These are phyloP conservation scores for Synanthedon tipuliformis DNA, from an alignment of 2,888 invertebrate species.

Conservation along the genomic window DNA sequence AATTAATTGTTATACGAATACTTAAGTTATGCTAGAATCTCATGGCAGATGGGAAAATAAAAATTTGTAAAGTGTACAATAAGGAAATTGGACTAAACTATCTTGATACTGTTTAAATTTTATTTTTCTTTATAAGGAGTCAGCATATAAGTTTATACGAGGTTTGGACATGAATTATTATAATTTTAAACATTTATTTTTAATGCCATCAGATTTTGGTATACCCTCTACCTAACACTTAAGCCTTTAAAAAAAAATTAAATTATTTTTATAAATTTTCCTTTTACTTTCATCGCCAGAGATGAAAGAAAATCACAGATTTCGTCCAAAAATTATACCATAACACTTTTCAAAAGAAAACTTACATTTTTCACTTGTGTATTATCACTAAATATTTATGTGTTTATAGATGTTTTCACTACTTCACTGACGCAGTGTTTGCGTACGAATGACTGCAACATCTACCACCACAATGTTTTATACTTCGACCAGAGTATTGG, in stretches of 20 bases:
- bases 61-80: too few relatives aligned
- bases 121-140: too few relatives aligned
- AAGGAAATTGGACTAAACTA: too few relatives aligned
- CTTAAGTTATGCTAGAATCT: not conserved
- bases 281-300: too few relatives aligned
- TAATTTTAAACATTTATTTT: not conserved
- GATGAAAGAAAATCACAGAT: too few relatives aligned
- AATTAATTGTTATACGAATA: not conserved
- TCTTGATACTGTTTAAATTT: too few relatives aligned
- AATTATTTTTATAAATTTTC: too few relatives aligned
- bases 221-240: too few relatives aligned
- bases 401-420: conserved; percentile 27
- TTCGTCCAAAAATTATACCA: not conserved
- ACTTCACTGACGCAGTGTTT: conserved; percentile 57
- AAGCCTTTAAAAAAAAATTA: too few relatives aligned
- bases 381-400: conserved; percentile 6
- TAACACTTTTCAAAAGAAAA: conserved; percentile 10
- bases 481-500: conserved; percentile 63
- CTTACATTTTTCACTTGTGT: conserved; percentile 48
- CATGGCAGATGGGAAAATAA: not conserved
- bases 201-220: not conserved
- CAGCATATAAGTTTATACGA: too few relatives aligned
- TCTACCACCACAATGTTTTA: conserved; percentile 57
- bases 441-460: conserved; percentile 60
- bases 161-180: too few relatives aligned